Evolutionary conservation across 2,888 invertebrate species (phyloP), one percentile per base, ranked within the genome.

Genomic region (Clistopyga incitator): DNA sequence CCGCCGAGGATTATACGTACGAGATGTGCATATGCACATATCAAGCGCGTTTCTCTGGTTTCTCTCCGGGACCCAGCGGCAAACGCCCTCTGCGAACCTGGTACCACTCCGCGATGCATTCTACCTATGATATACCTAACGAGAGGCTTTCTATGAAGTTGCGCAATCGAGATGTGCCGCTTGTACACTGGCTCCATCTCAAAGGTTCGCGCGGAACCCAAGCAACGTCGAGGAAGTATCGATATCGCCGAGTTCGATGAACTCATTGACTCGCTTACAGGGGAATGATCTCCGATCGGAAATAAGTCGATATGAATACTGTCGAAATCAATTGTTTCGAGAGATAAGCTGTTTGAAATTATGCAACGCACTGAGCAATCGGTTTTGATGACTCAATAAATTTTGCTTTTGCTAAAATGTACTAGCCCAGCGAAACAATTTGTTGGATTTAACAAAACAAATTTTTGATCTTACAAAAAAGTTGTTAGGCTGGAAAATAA

Each of bases 1-100:
- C 4, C 45, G 67, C 3, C 34, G 47, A 64, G 50, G 75, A 29
- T 84, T 88, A 82, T 84, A 81, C 78, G 83, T 86, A 86, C 85
- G 72, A 45, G 11, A n/a, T 56, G 56, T 74, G 61, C 52, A 10
- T 65, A 23, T 54, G 52, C 13, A n/a, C 34, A 64, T 52, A 45
- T 25, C 42, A 20, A 18, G 23, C 38, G 38, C 65, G 25, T 65
- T 50, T 20, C 23, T 74, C 50, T 38, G 50, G 75, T 75, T 64
- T 38, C 64, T 76, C 64, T 65, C 64, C 13, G 8, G 56, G 42
- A 54, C 6, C 71, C 42, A 54, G 54, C 56, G 23, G 3, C 34
- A 23, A 20, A 71, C 50, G 47, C 47, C 75, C 64, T 45, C 23
- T 34, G 52, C 64, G 52, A 20, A 34, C 59, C 20, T 13, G 52